phyloP scores from a whole-genome alignment of 2,113 vertebrate genomes.

The Eonycteris spelaea region DNA sequence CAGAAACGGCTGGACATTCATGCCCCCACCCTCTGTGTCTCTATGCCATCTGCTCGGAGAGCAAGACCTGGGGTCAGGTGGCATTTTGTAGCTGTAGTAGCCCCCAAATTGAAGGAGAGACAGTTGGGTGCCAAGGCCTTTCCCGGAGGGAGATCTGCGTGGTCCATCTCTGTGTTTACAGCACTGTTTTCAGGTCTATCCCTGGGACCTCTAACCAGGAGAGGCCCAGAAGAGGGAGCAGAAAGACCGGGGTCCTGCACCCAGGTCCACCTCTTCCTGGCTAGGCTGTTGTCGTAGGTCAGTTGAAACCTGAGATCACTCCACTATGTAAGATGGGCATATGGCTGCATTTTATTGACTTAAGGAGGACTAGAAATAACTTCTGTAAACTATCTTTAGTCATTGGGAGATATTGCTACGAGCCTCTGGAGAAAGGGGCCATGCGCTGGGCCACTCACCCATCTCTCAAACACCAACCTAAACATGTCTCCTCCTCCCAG shows the following conservation, averaged over 20 bases:
- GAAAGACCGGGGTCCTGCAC: neutral
- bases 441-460: neutral
- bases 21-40: fast-evolving
- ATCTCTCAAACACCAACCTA: neutral
- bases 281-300: neutral
- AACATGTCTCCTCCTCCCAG: neutral
- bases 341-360: neutral
- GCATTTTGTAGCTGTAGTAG: neutral
- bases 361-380: neutral
- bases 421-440: neutral
- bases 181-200: neutral
- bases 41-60: fast-evolving
- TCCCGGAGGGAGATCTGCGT: neutral
- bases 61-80: fast-evolving
- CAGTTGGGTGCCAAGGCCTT: neutral
- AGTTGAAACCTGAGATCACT: neutral
- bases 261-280: neutral
- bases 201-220: neutral
- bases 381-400: neutral
- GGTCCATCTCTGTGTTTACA: neutral
- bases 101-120: neutral
- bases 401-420: neutral
- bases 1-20: neutral
- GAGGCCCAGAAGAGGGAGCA: neutral
- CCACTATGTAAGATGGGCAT: neutral